These are phyloP conservation scores for Eupleurogrammus muticus DNA, from an alignment of 2,797 vertebrate species.

Conservation along the genomic window DNA sequence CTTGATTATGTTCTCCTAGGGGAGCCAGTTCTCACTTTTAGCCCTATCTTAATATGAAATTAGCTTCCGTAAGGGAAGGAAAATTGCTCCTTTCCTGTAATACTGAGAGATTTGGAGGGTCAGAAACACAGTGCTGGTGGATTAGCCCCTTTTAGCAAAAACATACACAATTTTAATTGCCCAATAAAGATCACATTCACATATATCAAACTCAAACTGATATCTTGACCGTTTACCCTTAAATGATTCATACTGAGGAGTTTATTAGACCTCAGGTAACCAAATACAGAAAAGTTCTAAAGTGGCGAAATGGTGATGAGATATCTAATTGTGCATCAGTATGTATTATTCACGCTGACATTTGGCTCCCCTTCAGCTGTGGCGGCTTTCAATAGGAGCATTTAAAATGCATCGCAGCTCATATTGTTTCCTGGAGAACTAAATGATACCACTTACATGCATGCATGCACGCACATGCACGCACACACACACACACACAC, in stretches of 20 bases:
- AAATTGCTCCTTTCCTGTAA: slow-evolving; percentile 4
- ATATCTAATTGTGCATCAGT: slow-evolving; percentile 73
- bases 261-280: slow-evolving; percentile 64
- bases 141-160: too few relatives aligned
- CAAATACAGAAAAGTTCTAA: slow-evolving; percentile 66
- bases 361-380: slow-evolving; percentile 65
- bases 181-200: background rate
- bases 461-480: too few relatives aligned
- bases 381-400: slow-evolving; percentile 60
- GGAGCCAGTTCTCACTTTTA: slow-evolving; percentile 26
- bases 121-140: background rate
- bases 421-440: slow-evolving; percentile 55
- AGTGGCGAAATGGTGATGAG: slow-evolving; percentile 66
- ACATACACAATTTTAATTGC: background rate
- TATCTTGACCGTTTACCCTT: slow-evolving; percentile 38
- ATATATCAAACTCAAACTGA: slow-evolving; percentile 38
- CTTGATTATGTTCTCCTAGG: slow-evolving; percentile 44
- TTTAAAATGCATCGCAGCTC: slow-evolving; percentile 65
- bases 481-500: background rate
- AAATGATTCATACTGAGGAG: slow-evolving; percentile 61
- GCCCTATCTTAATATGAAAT: background rate
- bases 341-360: slow-evolving; percentile 75
- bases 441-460: slow-evolving; percentile 50
- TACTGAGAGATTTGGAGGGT: background rate
- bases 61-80: slow-evolving; percentile 1